Percentiles rank a stretch among this genome's conserved stretches.
These are phyloP conservation scores for Hemichromis elongatus DNA, from an alignment of 2,113 vertebrate species.

Conservation along the genomic window DNA sequence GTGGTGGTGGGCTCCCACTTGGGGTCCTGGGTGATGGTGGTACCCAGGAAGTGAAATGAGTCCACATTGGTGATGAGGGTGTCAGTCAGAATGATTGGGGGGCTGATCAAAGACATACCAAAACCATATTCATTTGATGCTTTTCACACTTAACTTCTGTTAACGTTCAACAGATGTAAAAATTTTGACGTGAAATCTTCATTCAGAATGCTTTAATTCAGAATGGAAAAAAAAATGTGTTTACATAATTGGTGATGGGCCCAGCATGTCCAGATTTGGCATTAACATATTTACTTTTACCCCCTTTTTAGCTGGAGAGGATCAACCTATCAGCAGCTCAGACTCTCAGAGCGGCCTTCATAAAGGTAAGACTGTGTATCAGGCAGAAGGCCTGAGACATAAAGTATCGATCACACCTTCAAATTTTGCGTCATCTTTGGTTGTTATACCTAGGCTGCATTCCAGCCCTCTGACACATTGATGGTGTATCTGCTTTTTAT, in stretches of 20 bases:
- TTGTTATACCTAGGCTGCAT: background rate
- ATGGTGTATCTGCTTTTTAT: background rate
- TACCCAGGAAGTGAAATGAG: no score
- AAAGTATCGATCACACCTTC: background rate
- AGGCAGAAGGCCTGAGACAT: background rate
- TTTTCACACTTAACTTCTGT: background rate
- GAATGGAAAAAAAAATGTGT: background rate
- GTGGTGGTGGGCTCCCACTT: no score
- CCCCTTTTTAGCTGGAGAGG: conserved; percentile 83
- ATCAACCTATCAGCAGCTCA: conserved; percentile 98
- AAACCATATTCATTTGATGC: background rate
- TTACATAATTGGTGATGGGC: background rate
- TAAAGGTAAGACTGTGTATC: conserved; percentile 81
- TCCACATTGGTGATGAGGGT: no score
- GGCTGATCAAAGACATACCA: background rate
- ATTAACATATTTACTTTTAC: background rate
- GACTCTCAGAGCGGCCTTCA: conserved; percentile 96
- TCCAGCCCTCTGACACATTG: background rate
- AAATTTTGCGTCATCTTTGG: background rate
- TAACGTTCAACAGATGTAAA: background rate
- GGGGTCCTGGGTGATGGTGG: no score
- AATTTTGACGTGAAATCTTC: background rate
- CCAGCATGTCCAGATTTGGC: background rate
- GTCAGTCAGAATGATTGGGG: no score
- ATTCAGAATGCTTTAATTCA: background rate